Base-by-base conservation (phyloP, 2,888 invertebrate species). In the Epirrita christyi region DNA sequence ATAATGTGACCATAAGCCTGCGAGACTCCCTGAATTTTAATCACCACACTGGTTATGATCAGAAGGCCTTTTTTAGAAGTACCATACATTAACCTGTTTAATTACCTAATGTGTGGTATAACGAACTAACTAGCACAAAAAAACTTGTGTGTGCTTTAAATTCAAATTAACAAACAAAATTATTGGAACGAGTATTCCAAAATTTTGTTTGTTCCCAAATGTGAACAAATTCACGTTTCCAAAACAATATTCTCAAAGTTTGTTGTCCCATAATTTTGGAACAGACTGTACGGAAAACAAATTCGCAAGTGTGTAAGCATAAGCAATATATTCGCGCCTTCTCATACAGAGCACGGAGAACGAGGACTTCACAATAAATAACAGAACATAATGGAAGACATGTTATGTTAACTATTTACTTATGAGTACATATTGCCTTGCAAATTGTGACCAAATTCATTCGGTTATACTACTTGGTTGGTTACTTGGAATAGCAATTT, bases 301-400 rank as follows among this genome's bases (percentile, higher is more conserved):
- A 59, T 61, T 55, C 41, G 45, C 55, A 53, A 56, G 61, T 55
- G 55, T 60, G 62, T 54, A 46, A 47, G 38, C 41, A 44, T 53
- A 59, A 42, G 59, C 56, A 59, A 63, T 68, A 67, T 52, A 61
- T 62, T 63, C 45, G 15, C 58, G 46, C 64, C 62, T 61, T 64
- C 61, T 70, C 57, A 55, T 68, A 55, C 42, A 50, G 57, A 66
- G 59, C 43, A 61, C 56, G 50, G 52, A 53, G 61, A 63, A 52
- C 56, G 61, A 67, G 63, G 52, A 61, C 58, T 64, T 68, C 66
- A 65, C 67, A 68, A 72, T 71, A 71, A 74, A 74, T 74, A 71
- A 74, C 68, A 56, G 40, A 54, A 60, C 59, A 67, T 69, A 71
- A 72, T 11, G 11, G 7, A 38, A 6, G 13, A 0, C 7, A 14